These are phyloP conservation scores for Hyalella azteca DNA, from an alignment of 2,888 invertebrate genomes.

Conservation along the genomic window DNA sequence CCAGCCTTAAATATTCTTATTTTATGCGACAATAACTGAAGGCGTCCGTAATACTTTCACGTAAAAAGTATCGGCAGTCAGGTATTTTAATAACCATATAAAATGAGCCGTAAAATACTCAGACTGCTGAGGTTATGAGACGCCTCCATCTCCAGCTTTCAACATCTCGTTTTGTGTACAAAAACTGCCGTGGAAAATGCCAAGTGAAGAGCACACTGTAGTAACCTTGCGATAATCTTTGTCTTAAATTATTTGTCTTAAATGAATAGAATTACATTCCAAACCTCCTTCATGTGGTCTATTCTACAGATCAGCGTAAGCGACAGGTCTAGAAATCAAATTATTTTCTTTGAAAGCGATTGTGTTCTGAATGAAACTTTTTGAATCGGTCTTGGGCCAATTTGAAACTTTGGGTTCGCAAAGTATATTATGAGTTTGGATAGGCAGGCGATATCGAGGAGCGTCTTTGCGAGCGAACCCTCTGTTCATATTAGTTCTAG, in stretches of 20 bases:
- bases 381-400: slow-evolving; percentile 28
- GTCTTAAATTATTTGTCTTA: too few relatives aligned
- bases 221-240: too few relatives aligned
- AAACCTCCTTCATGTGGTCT: too few relatives aligned
- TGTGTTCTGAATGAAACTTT: slow-evolving; percentile 35
- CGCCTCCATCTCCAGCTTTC: not conserved
- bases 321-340: slow-evolving; percentile 12
- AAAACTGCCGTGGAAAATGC: not conserved
- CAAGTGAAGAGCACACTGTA: too few relatives aligned
- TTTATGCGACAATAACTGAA: slow-evolving; percentile 37
- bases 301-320: not conserved
- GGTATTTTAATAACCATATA: slow-evolving; percentile 36
- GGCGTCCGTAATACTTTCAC: slow-evolving; percentile 29
- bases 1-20: slow-evolving; percentile 30
- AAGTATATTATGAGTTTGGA: slow-evolving; percentile 35
- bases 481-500: slow-evolving; percentile 14
- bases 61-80: slow-evolving; percentile 31
- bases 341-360: slow-evolving; percentile 23
- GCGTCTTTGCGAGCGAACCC: slow-evolving; percentile 5
- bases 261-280: too few relatives aligned
- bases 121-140: slow-evolving; percentile 7
- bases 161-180: slow-evolving; percentile 11
- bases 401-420: slow-evolving; percentile 32
- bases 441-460: slow-evolving; percentile 30
- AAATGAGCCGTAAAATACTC: slow-evolving; percentile 17